These are phyloP conservation scores for Cuculus canorus DNA, from an alignment of 2,797 vertebrate species.

Conservation along the genomic window DNA sequence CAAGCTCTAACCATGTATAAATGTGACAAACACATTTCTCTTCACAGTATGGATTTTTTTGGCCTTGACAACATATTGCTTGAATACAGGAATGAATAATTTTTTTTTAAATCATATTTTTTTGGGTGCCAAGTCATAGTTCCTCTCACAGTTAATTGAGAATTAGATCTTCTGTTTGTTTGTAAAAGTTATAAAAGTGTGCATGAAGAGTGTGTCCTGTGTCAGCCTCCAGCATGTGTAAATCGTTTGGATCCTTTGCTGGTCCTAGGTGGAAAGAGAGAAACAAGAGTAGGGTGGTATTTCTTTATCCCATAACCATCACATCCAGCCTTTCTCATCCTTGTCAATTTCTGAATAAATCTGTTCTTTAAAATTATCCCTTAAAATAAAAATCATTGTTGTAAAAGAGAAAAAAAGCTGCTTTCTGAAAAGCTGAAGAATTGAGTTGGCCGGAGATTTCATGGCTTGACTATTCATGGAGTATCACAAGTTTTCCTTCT, in stretches of 20 bases:
- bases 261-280: neutral
- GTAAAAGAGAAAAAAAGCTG: neutral
- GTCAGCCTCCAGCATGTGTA: neutral
- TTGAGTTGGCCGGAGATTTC: neutral
- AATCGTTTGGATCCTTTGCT: neutral
- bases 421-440: neutral
- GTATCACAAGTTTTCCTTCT: neutral
- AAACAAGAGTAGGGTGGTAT: neutral
- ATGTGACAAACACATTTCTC: neutral
- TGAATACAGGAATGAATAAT: slow-evolving; percentile 23
- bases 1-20: neutral
- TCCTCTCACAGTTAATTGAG: neutral
- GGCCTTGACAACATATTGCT: neutral
- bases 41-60: neutral
- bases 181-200: neutral
- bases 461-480: neutral
- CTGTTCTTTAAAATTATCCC: neutral
- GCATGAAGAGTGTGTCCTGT: neutral
- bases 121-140: neutral
- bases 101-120: slow-evolving; percentile 3
- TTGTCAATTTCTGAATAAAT: neutral
- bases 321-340: neutral
- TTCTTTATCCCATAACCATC: neutral
- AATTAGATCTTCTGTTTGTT: neutral
- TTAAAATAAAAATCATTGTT: neutral